Evolutionary conservation across 2,888 invertebrate species (phyloP), one percentile per base, ranked within the genome.

Genomic region (Drosophila paramelanica): DNA sequence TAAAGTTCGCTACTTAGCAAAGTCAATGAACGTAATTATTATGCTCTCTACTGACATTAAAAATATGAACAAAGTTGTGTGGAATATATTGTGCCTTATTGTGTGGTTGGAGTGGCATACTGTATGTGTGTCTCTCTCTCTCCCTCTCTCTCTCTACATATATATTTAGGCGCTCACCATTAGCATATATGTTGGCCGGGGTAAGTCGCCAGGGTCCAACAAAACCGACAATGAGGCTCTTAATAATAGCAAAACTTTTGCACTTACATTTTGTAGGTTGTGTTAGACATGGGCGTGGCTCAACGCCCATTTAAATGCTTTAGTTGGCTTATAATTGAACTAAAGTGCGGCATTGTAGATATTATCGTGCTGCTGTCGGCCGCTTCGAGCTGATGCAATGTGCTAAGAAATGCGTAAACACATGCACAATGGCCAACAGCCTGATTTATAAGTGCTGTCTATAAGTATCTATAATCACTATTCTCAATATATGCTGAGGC

Each of bases 11-110:
- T 87, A 89, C 84, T 89, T 89, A 85, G 80, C 72, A 80, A 82
- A 89, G 89, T 90, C 89, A 89, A 90, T 89, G 88, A 89, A 84
- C 84, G 82, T 90, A 80, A 90, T 90, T 87, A 89, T 90, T 84
- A 84, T 79, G 75, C 85, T 87, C 85, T 45, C 31, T 25, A 38
- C 84, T 84, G 89, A 67, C 88, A 84, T 79, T 89, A 73, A 87
- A 85, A 89, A 87, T 85, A 85, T 85, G 89, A 79, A 89, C 88
- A 89, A 89, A 85, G 73, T 85, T 85, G 69, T 81, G 55, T 61
- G 52, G 58, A 71, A 82, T 83, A 88, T 85, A 88, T 72, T 79
- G 60, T 72, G 69, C 65, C 72, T 66, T 81, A 73, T 85, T 88
- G 61, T 72, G 78, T 58, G 67, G 55, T 23, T 43, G 36, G 67